Conservation (phyloP, 2,797 vertebrate species). For the Gephyroberyx darwinii region DNA sequence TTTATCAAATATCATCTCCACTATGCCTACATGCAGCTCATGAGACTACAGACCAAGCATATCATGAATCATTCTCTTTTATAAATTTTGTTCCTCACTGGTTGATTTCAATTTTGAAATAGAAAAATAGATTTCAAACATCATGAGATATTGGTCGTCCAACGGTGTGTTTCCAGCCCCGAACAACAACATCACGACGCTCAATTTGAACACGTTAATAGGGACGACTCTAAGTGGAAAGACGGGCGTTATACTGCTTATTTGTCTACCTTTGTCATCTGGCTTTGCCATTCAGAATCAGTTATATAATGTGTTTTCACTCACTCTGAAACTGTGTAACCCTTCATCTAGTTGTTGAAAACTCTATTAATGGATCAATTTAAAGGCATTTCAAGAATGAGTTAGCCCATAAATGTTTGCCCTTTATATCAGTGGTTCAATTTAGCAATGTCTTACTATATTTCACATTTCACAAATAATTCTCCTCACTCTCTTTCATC, state of each 20-base stretch:
- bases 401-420: background rate
- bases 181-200: too few relatives aligned
- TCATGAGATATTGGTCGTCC: too few relatives aligned
- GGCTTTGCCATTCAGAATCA: too few relatives aligned
- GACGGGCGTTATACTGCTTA: too few relatives aligned
- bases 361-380: conserved; percentile 34
- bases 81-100: background rate
- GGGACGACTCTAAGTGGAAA: too few relatives aligned
- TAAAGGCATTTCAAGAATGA: conserved; percentile 17
- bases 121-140: conserved; percentile 4
- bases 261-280: too few relatives aligned
- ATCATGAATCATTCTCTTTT: background rate
- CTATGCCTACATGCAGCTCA: conserved; percentile 33
- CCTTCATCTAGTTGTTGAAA: background rate
- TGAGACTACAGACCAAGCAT: background rate
- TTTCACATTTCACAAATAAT: conserved; percentile 1
- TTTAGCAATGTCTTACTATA: background rate
- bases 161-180: too few relatives aligned
- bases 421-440: conserved; percentile 21
- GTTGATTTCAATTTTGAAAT: conserved; percentile 5
- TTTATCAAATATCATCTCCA: conserved; percentile 23
- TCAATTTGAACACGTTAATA: too few relatives aligned
- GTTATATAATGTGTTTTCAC: too few relatives aligned
- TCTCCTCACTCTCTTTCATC: background rate
- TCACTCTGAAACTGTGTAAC: conserved; percentile 14